Conservation (phyloP, 2,797 vertebrate genomes). For the Picus viridis region DNA sequence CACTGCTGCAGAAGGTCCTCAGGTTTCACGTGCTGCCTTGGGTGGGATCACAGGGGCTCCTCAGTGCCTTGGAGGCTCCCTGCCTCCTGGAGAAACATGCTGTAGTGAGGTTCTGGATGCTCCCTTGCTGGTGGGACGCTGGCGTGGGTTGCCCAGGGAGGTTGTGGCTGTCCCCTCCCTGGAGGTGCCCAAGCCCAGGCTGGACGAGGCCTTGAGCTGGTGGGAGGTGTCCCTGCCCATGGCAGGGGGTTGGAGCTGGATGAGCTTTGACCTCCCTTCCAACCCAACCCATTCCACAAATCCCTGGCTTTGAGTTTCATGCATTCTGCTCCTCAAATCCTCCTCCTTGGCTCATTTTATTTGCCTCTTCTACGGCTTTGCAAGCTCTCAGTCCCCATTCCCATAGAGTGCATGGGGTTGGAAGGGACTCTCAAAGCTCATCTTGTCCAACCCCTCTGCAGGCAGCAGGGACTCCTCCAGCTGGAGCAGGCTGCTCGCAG, state of each 20-base stretch:
- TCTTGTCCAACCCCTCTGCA: no score
- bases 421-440: no score
- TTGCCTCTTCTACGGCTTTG: not conserved
- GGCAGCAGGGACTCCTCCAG: no score
- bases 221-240: no score
- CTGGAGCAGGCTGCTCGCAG: not conserved
- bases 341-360: not conserved
- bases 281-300: no score
- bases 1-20: not conserved
- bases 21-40: not conserved
- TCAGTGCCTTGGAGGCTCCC: not conserved
- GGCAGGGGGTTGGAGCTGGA: no score
- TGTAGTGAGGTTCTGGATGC: not conserved
- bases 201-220: no score
- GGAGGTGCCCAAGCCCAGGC: no score
- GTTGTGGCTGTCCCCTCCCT: no score
- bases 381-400: not conserved
- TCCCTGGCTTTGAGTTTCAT: rapidly evolving
- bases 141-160: no score
- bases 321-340: rapidly evolving
- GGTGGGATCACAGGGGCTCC: rapidly evolving
- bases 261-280: no score
- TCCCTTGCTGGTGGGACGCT: no score
- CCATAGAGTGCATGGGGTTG: not conserved
- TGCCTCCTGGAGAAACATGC: not conserved